These are phyloP conservation scores for Macrocentrus cingulum DNA, from an alignment of 1,140 invertebrate genomes.

Conservation along the genomic window DNA sequence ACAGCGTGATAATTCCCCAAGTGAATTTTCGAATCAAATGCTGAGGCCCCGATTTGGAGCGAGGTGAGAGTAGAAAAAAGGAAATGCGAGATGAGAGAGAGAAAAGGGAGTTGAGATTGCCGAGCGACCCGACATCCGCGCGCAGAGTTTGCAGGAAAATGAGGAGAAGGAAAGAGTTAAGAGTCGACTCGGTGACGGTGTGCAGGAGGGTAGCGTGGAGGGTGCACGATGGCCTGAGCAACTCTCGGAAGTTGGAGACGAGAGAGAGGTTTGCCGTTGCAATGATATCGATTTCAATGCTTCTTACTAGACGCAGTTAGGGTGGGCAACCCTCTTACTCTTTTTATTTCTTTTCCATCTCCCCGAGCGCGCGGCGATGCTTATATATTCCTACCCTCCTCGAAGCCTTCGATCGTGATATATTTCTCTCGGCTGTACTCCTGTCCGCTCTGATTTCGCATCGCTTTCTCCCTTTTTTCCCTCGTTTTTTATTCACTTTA, in stretches of 20 bases:
- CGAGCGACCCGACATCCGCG: constrained; percentile 26
- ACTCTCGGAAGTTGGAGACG: background rate
- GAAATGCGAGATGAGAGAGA: constrained; percentile 13
- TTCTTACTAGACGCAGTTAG: constrained; percentile 56
- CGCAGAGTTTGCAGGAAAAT: too few relatives aligned
- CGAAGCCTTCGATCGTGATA: constrained; percentile 31
- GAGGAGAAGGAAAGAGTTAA: constrained; percentile 53
- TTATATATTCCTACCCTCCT: constrained; percentile 20
- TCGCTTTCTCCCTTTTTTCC: background rate
- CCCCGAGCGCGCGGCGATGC: constrained; percentile 16
- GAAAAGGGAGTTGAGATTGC: constrained; percentile 27
- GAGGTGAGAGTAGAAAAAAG: constrained; percentile 23
- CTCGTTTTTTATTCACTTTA: constrained; percentile 2
- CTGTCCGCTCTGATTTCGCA: constrained; percentile 21
- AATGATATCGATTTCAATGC: constrained; percentile 61
- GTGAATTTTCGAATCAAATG: constrained; percentile 23
- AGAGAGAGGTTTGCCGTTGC: constrained; percentile 49
- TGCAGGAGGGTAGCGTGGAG: constrained; percentile 26
- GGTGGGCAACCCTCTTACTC: constrained; percentile 50
- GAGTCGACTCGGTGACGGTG: constrained; percentile 51
- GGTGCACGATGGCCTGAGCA: constrained; percentile 3
- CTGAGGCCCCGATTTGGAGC: constrained; percentile 17
- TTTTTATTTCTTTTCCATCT: constrained; percentile 56
- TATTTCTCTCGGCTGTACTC: constrained; percentile 46
- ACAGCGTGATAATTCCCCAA: constrained; percentile 24